A percentile compares a stretch with the other conserved stretches of the same genome.
These are phyloP conservation scores for Aulostomus chinensis DNA, from an alignment of 2,797 vertebrate genomes.

Conservation along the genomic window DNA sequence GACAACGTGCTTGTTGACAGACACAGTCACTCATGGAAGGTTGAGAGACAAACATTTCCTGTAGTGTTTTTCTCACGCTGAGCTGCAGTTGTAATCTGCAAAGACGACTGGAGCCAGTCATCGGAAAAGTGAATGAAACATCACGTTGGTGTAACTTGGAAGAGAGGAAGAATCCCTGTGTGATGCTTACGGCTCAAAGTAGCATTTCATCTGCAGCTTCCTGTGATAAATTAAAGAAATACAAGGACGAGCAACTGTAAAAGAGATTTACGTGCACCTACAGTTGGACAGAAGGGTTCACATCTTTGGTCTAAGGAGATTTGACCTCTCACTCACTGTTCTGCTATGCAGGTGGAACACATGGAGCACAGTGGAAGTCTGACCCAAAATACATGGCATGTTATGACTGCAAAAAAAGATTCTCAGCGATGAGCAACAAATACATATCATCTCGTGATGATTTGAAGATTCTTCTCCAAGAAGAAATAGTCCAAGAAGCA, in stretches of 20 bases:
- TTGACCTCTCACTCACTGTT: too few relatives aligned
- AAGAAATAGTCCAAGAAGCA: too few relatives aligned
- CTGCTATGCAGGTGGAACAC: neutral
- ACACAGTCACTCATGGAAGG: conserved; percentile 33
- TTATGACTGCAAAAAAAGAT: too few relatives aligned
- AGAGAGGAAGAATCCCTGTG: neutral
- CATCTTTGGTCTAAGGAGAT: neutral
- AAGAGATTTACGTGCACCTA: neutral
- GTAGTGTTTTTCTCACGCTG: conserved; percentile 20
- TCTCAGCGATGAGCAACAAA: too few relatives aligned
- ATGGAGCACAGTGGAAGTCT: too few relatives aligned
- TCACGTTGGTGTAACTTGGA: conserved; percentile 5
- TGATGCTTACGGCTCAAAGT: neutral
- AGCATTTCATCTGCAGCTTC: conserved; percentile 1
- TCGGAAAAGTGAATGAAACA: conserved; percentile 22
- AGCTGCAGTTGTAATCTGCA: conserved; percentile 38
- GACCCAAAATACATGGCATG: too few relatives aligned
- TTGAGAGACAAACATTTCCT: conserved; percentile 38
- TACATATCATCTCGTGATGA: too few relatives aligned
- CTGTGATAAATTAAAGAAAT: neutral
- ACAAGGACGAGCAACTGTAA: neutral
- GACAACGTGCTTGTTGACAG: conserved; percentile 22
- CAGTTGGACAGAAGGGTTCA: neutral
- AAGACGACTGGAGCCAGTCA: conserved; percentile 37
- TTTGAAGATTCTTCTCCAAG: too few relatives aligned